These are phyloP conservation scores for Syngnathus floridae DNA, from an alignment of 2,113 vertebrate genomes.

Conservation along the genomic window DNA sequence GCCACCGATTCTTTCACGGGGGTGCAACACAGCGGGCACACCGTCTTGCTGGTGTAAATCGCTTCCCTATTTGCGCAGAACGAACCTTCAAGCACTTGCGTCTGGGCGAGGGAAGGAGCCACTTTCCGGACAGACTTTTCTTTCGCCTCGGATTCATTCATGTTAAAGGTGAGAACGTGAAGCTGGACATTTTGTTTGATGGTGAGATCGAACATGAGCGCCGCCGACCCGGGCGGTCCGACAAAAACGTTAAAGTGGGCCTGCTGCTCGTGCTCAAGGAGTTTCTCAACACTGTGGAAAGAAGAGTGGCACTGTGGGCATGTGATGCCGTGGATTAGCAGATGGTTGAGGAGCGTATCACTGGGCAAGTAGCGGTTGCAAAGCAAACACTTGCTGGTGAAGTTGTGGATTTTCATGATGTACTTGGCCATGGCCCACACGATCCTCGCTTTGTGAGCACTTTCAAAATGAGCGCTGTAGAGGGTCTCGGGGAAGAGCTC, in stretches of 20 bases:
- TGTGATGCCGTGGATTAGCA: constrained; percentile 94
- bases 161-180: constrained; percentile 90
- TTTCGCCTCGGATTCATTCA: constrained; percentile 80
- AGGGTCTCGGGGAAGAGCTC: constrained; percentile 95
- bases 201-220: constrained; percentile 91
- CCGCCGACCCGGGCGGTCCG: constrained; percentile 83
- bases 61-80: constrained; percentile 69
- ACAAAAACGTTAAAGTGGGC: constrained; percentile 83
- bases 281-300: constrained; percentile 94
- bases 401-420: constrained; percentile 99
- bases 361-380: constrained; percentile 96
- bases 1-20: constrained; percentile 93
- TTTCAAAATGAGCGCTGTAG: constrained; percentile 94
- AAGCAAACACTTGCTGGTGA: constrained; percentile 98
- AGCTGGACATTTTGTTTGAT: constrained; percentile 94
- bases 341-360: constrained; percentile 92
- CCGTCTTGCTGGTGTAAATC: constrained; percentile 84
- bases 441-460: constrained; percentile 94
- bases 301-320: constrained; percentile 92
- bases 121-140: constrained; percentile 75
- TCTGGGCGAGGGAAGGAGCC: constrained; percentile 67
- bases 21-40: constrained; percentile 93
- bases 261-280: constrained; percentile 85
- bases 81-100: constrained; percentile 70
- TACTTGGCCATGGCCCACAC: constrained; percentile 94